Conservation (phyloP, 1,140 invertebrate genomes). For the Gonatopus flavifemur region DNA sequence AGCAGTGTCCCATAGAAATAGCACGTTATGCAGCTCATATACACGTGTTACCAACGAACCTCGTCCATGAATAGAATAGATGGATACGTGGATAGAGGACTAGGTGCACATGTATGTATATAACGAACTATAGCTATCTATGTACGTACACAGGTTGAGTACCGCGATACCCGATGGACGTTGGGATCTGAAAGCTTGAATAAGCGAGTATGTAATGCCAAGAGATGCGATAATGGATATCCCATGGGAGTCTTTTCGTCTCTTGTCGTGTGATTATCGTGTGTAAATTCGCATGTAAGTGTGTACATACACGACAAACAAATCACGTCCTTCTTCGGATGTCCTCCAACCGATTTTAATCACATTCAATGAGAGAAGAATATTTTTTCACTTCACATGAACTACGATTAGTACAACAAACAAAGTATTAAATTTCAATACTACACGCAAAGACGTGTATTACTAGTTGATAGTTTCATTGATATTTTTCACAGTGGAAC, state of each 20-base stretch:
- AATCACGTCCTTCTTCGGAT: neutral
- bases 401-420: too few species aligned
- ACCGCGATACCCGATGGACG: constrained; percentile 12
- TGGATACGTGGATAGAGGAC: neutral
- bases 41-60: constrained; percentile 19
- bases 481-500: too few species aligned
- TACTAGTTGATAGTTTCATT: too few species aligned
- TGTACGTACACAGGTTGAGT: constrained; percentile 4
- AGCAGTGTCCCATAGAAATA: constrained; percentile 41
- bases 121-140: neutral
- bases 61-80: neutral
- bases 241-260: constrained; percentile 35
- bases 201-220: constrained; percentile 32
- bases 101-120: neutral
- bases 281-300: constrained; percentile 1
- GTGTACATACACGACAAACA: neutral
- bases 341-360: too few species aligned
- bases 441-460: too few species aligned
- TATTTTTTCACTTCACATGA: too few species aligned
- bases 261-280: constrained; percentile 12
- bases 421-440: too few species aligned
- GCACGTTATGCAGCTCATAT: constrained; percentile 27
- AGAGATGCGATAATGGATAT: constrained; percentile 32
- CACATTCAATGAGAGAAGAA: too few species aligned
- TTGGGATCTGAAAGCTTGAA: constrained; percentile 16